Base-by-base conservation (phyloP, 1,140 invertebrate genomes). In the Drosophila bifasciata region DNA sequence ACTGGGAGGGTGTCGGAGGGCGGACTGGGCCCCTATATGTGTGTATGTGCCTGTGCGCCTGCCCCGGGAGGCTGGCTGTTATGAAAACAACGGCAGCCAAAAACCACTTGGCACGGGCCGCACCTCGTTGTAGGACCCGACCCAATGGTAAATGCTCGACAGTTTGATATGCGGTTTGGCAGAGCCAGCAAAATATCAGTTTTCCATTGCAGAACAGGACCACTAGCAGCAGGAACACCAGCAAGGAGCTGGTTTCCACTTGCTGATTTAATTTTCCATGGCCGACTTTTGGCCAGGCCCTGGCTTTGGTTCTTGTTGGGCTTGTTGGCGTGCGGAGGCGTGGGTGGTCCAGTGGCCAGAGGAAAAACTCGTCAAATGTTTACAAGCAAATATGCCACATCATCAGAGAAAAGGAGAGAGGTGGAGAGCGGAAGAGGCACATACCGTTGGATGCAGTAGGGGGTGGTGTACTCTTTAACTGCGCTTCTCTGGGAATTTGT, bases 151-250 rank as follows among this genome's bases (percentile, higher is more conserved):
- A 81, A 86, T 88, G 77, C 83, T 88, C 81, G 83, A 86, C 83
- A 88, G 83, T 86, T 86, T 86, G 81, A 86, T 86, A 86, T 86
- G 81, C 78, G 81, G 81, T 86, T 86, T 86, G 81, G 81, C 81
- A 86, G 61, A 76, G 77, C 77, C 64, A 86, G 83, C 81, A 86
- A 88, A 86, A 86, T 88, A 88, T 88, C 83, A 81, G 81, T 81
- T 86, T 80, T 62, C 76, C 25, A 45, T 60, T 69, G 61, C 68
- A 64, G 69, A 50, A 59, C 32, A 55, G 32, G 21, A 28, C 15
- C 48, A 52, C 13, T 45, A 48, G 43, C 48, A 66, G 41, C 70
- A 44, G 25, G 28, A 46, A 62, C 39, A 19, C 44, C 39, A 32
- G 23, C 28, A 11, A 25, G 28, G 23, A 50, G 69, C 41, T n/a